Evolutionary conservation across 2,113 vertebrate genomes (phyloP), one percentile per base, ranked within the genome.

Genomic region (Sander lucioperca): DNA sequence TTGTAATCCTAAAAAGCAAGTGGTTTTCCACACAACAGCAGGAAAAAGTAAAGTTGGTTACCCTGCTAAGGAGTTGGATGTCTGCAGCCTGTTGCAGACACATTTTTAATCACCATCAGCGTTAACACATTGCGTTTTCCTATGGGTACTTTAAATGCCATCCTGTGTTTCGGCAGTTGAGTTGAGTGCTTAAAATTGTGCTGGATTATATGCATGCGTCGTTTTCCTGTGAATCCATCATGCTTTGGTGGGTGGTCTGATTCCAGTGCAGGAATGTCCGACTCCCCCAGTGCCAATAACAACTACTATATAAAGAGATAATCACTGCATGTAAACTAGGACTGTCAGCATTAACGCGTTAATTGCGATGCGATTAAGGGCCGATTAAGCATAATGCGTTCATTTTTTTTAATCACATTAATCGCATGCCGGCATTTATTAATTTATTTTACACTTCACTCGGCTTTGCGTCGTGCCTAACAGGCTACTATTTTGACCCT

Each of bases 151-250:
- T 51, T n/a, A 27, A 30, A 16, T 48, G 45, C 4, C n/a, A 64
- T 14, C 39, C 9, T 39, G 39, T 10, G 39, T 39, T 39, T 39
- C 1, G 39, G 8, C 39, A 39, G 39, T 39, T 39, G 9, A 39
- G 39, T 39, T 39, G 9, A 39, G 6, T 39, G 39, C 25, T 58
- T 66, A 14, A 54, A 47, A 53, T n/a, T 64, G 21, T 39, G 13
- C 23, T 27, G 21, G 61, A 67, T 83, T 27, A 74, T 27, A 67
- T 69, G 53, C 18, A 45, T 73, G 48, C 33, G 27, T 43, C 58
- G 9, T 54, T 79, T 70, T 39, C 30, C 43, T 65, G 62, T 76
- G 36, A 63, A 68, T 79, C 19, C n/a, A 21, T 63, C n/a, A 6
- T 61, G 71, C 48, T 70, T 59, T 54, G 15, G 25, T 21, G 6